Base-by-base conservation (phyloP, 2,113 vertebrate species). In the Nansenia antarctica region DNA sequence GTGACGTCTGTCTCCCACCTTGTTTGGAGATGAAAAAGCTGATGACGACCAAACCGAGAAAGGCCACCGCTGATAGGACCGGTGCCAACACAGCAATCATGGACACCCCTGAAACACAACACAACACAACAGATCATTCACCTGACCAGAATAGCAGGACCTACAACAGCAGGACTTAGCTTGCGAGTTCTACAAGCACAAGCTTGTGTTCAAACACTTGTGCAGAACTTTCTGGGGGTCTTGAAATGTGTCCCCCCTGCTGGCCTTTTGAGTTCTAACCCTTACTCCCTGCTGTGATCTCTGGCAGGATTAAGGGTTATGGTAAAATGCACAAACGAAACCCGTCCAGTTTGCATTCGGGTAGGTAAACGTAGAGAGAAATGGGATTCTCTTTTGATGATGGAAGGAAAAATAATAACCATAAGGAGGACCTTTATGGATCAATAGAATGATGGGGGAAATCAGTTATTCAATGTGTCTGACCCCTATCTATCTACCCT, bases 341-440 rank as follows among this genome's bases (percentile, higher is more conserved):
- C 2, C 85, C 83, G 63, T 85, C 82, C 57, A 82, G 42, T n/a
- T 65, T 72, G 59, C 88, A 89, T 31, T 88, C 88, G 30, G 70
- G 83, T 18, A 78, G 78, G 18, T 35, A 61, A 18, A 85, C 52
- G 45, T 42, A 42, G 3, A 15, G 39, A 9, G 86, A 34, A 55
- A 74, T 85, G 69, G 79, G 81, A 15, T 78, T 79, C 49, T 27
- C 87, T 88, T n/a, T n/a, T n/a, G 2, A n/a, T 2, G 12, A 42
- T 0, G 5, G 6, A 72, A 49, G 7, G 9, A 64, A 5, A 65
- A 20, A 31, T 1, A 15, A 39, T 24, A 60, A 14, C 12, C 3
- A 32, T n/a, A 35, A 61, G 32, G 60, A n/a, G 32, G 9, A 9
- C n/a, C 14, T 12, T 55, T 29, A 18, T 22, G 35, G 2, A 63